phyloP scores from a whole-genome alignment of 2,797 vertebrate genomes.

The Scleropages formosus region DNA sequence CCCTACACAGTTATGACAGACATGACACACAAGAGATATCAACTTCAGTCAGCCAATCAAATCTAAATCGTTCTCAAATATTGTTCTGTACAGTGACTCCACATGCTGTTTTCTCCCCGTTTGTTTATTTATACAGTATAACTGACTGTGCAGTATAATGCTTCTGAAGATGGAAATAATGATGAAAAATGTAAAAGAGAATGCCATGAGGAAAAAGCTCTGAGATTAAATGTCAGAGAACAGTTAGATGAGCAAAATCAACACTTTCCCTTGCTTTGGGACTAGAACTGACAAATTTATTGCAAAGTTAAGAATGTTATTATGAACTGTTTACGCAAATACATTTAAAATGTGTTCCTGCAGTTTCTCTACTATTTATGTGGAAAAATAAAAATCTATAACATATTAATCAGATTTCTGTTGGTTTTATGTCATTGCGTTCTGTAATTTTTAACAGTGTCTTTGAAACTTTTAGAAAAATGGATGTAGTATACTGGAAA shows the following conservation, averaged over 20 bases:
- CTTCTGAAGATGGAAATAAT: constrained; percentile 11
- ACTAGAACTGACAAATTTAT: constrained; percentile 79
- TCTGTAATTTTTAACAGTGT: no score
- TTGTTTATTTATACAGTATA: constrained; percentile 46
- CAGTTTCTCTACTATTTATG: constrained; percentile 98
- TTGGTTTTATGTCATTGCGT: constrained; percentile 8
- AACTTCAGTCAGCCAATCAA: constrained; percentile 18
- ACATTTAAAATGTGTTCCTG: constrained; percentile 95
- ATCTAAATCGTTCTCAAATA: constrained; percentile 23
- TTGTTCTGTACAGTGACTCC: constrained; percentile 27
- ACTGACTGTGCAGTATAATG: constrained; percentile 38
- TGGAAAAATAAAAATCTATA: constrained; percentile 90
- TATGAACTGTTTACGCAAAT: constrained; percentile 84
- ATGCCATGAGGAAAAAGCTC: constrained; percentile 10
- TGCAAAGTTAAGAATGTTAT: constrained; percentile 54
- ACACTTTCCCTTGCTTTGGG: constrained; percentile 60
- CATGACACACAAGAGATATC: constrained; percentile 7
- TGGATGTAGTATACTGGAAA: no score
- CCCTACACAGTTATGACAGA: neutral
- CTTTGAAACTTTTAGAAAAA: no score
- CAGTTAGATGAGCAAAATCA: neutral
- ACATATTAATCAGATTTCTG: constrained; percentile 46
- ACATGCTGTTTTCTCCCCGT: constrained; percentile 36
- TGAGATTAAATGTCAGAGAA: constrained; percentile 18
- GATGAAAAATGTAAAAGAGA: constrained; percentile 17